Base-by-base conservation (phyloP, 2,797 vertebrate genomes). In the Scolopax rusticola region DNA sequence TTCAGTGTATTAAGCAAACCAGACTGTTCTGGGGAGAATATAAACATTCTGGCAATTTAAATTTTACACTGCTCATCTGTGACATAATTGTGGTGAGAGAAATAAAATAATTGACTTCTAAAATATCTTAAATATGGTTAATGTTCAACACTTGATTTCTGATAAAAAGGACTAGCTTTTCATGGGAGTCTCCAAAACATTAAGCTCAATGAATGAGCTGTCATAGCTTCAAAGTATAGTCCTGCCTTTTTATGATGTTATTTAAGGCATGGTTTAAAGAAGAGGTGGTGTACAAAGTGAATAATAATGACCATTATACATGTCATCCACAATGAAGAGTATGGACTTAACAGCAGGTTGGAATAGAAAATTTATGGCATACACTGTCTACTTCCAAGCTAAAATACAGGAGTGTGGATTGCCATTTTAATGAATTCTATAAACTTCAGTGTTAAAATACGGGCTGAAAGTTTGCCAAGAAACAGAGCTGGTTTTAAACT, bases 351-450 rank as follows among this genome's bases (percentile, higher is more conserved):
- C 20, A 61, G 38, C 38, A 85, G 16, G 36, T 45, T 15, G 40
- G 75, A 91, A 53, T 60, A 80, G n/a, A 85, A 86, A 80, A 87
- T 56, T 59, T 53, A 92, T 18, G 32, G 23, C 19, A 61, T n/a
- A 41, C 15, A 10, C 25, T 21, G 64, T 3, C 33, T 68, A 64
- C 53, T 67, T 87, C 48, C 53, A 84, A 94, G 48, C 32, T 85
- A 84, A 67, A 64, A 64, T 41, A 60, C 3, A 84, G 56, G 64
- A 94, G 82, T 70, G 81, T 20, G 45, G 56, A 38, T 64, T 70
- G 45, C 45, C 45, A 77, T 83, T 95, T 89, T 50, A 91, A 84
- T 71, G 32, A 96, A 89, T 68, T 74, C 85, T 71, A 5, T 78
- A 80, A 77, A 30, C 45, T 71, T 45, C 38, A 33, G 24, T 68